phyloP scores from a whole-genome alignment of 1,140 invertebrate species.

The Drosophila suzukii region DNA sequence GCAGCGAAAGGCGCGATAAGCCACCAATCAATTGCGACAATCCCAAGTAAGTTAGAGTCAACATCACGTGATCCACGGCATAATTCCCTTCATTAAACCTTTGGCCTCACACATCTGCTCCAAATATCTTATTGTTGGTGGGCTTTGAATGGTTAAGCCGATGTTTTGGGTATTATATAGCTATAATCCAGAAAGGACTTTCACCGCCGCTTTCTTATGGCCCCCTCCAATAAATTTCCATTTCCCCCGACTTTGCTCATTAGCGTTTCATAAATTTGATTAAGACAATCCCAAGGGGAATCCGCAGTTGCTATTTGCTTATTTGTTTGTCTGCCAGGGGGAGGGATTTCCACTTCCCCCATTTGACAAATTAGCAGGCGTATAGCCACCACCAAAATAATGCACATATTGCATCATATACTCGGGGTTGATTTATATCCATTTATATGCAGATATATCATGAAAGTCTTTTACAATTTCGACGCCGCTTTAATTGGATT shows the following conservation, averaged over 20 bases:
- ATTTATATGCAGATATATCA: constrained; percentile 43
- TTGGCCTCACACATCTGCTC: constrained; percentile 28
- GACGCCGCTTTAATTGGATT: constrained; percentile 79
- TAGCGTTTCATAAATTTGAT: constrained; percentile 83
- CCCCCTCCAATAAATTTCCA: constrained; percentile 13
- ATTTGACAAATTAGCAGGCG: constrained; percentile 72
- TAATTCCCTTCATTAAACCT: constrained; percentile 31
- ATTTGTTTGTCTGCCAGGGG: constrained; percentile 40
- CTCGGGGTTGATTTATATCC: constrained; percentile 40
- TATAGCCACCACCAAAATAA: constrained; percentile 60
- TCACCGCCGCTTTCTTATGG: not conserved
- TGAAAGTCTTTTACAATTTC: constrained; percentile 77
- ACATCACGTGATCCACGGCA: constrained; percentile 2
- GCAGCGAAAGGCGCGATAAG: too few relatives aligned
- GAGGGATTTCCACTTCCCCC: constrained; percentile 39
- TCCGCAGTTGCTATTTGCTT: constrained; percentile 48
- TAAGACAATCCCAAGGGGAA: constrained; percentile 77
- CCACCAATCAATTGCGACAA: constrained; percentile 4
- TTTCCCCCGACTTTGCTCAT: constrained; percentile 58
- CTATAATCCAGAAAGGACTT: constrained; percentile 60
- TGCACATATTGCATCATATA: constrained; percentile 56
- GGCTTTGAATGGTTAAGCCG: constrained; percentile 45
- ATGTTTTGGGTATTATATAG: constrained; percentile 74
- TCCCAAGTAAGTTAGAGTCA: not conserved
- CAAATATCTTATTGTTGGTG: constrained; percentile 29